Percentiles rank a stretch among this genome's conserved stretches.
Evolutionary conservation across 2,113 vertebrate genomes (phyloP).

Genomic region (Syngnathus typhle): DNA sequence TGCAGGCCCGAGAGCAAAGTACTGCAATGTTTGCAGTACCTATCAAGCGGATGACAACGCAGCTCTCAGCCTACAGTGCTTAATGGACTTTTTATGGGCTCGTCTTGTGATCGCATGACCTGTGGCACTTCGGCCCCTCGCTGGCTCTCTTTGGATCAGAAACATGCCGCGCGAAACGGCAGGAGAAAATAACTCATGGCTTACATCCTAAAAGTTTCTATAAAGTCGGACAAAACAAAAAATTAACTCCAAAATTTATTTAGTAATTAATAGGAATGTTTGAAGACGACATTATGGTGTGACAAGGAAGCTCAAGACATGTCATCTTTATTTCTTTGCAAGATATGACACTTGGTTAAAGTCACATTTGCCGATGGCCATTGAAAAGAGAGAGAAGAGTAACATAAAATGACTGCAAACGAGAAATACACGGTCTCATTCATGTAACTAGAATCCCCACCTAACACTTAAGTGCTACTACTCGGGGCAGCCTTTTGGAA

Average conservation of each 20-base stretch:
- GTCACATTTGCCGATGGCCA: conserved; percentile 42
- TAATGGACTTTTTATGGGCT: conserved; percentile 99
- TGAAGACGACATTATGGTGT: too few species aligned
- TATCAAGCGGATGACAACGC: conserved; percentile 93
- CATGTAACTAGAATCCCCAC: conserved; percentile 10
- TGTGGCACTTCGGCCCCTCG: conserved; percentile 73
- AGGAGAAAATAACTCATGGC: conserved; percentile 1
- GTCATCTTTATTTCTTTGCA: conserved; percentile 51
- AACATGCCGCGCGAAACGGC: conserved; percentile 66
- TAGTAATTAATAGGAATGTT: neutral
- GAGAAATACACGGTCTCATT: conserved; percentile 22
- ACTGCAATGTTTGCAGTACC: conserved; percentile 90
- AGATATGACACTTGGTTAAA: conserved; percentile 28
- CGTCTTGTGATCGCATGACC: conserved; percentile 85
- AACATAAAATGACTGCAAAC: conserved; percentile 38
- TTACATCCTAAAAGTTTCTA: conserved; percentile 5
- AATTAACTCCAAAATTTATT: too few species aligned
- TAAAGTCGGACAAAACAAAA: neutral
- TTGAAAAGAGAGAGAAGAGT: conserved; percentile 19
- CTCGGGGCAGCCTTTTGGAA: neutral
- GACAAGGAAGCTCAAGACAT: neutral
- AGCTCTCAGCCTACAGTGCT: conserved; percentile 86
- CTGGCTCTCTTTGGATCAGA: conserved; percentile 77
- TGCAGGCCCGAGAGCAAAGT: conserved; percentile 78
- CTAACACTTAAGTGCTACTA: neutral